These are phyloP conservation scores for Clarias fuscus DNA, from an alignment of 2,797 vertebrate genomes.

Conservation along the genomic window DNA sequence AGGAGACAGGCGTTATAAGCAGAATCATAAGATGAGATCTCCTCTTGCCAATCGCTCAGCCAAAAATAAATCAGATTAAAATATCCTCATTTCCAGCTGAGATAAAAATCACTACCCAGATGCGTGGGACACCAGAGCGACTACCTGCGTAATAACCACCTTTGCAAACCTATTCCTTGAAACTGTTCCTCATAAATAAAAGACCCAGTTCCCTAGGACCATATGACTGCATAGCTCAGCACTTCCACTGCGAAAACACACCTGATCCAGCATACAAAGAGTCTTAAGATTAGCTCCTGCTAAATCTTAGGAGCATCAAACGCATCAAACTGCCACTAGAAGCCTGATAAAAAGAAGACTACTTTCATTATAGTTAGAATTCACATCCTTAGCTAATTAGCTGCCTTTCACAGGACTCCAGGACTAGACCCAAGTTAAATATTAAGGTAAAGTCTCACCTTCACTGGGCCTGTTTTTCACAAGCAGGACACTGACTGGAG, in stretches of 20 bases:
- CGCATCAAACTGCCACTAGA: not conserved
- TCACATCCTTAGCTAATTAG: not conserved
- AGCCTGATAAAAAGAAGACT: not conserved
- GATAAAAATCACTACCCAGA: slow-evolving; percentile 12
- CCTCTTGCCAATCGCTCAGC: slow-evolving; percentile 29
- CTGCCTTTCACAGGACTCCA: not conserved
- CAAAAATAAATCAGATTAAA: slow-evolving; percentile 46
- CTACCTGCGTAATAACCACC: not conserved
- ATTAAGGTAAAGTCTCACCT: slow-evolving; percentile 70
- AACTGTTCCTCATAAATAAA: slow-evolving; percentile 1
- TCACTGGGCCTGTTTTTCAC: slow-evolving; percentile 85
- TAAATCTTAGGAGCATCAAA: not conserved
- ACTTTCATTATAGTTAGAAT: slow-evolving; percentile 4
- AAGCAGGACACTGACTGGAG: slow-evolving; percentile 84
- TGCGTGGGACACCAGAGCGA: not conserved
- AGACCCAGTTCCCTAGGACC: not conserved
- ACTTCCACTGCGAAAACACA: not conserved
- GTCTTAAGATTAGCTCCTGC: not conserved
- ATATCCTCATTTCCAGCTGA: slow-evolving; percentile 34
- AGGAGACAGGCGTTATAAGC: slow-evolving; percentile 20
- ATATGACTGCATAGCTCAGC: slow-evolving; percentile 6
- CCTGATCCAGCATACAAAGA: slow-evolving; percentile 3
- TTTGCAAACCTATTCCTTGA: not conserved
- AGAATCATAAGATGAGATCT: slow-evolving; percentile 35
- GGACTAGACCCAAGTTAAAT: not conserved